Evolutionary conservation across 1,140 invertebrate genomes (phyloP), one percentile per base, ranked within the genome.

Genomic region (Phymorhynchus buccinoides): DNA sequence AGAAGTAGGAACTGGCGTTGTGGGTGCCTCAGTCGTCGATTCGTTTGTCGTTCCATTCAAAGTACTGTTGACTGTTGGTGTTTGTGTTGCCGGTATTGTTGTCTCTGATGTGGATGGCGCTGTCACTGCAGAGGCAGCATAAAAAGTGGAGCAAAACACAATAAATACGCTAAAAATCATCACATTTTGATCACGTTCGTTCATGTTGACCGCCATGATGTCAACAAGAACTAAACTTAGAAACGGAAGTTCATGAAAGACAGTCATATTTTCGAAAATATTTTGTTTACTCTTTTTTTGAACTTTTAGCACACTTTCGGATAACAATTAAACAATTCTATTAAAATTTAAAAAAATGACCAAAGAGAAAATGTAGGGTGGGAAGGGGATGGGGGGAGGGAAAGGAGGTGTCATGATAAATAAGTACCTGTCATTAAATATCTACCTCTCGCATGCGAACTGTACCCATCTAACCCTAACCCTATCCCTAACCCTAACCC

Each of bases 191-290:
- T 80, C 86, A 84, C 80, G 86, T 85, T 86, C 79, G 73, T 73
- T 80, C 84, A 42, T 75, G 48, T 88, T 73, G 85, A 79, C 87
- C 88, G 89, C 89, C 89, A 89, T 89, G 89, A 88, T 88, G 88
- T 88, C 86, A 86, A 89, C 89, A 89, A 22, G 37, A 22, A 7
- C 73, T 41, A 37, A 22, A 75, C 56, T 62, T 62, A 27, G 56
- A 62, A 62, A 62, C 56, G 56, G 56, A 62, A 62, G 22, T 22
- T 27, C n/a, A 62, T 4, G n/a, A 22, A 0, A 48, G 0, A 22
- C 56, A 62, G n/a, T n/a, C n/a, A n/a, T n/a, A n/a, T n/a, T n/a
- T n/a, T n/a, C n/a, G n/a, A n/a, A n/a, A n/a, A n/a, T n/a, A n/a
- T n/a, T n/a, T n/a, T n/a, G n/a, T n/a, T n/a, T n/a, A n/a, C n/a